phyloP scores from a whole-genome alignment of 2,113 vertebrate genomes.

The Elachura formosa region DNA sequence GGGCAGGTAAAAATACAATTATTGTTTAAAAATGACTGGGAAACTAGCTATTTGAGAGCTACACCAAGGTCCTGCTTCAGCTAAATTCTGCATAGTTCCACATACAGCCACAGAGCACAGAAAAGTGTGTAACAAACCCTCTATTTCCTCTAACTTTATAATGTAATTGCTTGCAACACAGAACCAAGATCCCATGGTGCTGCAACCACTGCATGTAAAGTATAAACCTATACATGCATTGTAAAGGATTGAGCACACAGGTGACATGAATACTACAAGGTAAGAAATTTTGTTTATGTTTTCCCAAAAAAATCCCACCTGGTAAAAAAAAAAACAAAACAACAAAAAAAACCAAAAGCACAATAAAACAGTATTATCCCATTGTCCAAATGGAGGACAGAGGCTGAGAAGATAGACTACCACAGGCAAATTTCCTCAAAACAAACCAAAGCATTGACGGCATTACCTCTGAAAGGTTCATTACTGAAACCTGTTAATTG shows the following conservation, averaged over 20 bases:
- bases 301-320: background rate
- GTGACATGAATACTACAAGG: background rate
- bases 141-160: background rate
- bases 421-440: background rate
- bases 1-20: background rate
- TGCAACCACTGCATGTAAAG: background rate
- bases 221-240: rapidly evolving
- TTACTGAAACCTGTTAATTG: background rate
- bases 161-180: background rate
- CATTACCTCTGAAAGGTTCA: background rate
- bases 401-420: background rate
- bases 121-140: background rate
- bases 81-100: background rate
- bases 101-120: background rate
- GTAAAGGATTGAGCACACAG: background rate
- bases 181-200: background rate
- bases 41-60: background rate
- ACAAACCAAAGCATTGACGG: background rate
- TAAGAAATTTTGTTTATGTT: background rate
- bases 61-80: background rate
- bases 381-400: background rate
- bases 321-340: no score
- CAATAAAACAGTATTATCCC: background rate
- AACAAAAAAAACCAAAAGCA: no score
- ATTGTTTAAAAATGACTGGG: background rate